Conservation (phyloP, 2,797 vertebrate genomes). For the Alectoris magna region DNA sequence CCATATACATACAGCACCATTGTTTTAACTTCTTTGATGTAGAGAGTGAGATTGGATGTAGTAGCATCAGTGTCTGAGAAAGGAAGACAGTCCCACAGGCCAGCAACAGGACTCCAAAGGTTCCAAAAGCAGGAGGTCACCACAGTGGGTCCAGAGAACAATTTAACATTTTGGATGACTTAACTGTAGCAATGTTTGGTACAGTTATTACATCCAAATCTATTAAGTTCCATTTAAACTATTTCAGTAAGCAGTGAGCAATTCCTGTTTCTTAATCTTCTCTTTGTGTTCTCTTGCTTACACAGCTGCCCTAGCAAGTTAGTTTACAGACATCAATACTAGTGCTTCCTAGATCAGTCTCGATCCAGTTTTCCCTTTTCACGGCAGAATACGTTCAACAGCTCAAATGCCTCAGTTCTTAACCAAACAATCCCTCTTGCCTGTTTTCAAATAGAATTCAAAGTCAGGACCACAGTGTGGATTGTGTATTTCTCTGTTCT, state of each 20-base stretch:
- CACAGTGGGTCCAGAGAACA: neutral
- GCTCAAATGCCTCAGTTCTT: neutral
- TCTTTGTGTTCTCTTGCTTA: neutral
- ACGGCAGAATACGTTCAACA: neutral
- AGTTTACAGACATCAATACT: neutral
- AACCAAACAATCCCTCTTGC: neutral
- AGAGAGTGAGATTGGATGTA: neutral
- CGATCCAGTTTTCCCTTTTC: neutral
- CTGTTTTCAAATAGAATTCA: neutral
- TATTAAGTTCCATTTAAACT: neutral
- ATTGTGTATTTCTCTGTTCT: neutral
- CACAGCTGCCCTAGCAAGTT: neutral
- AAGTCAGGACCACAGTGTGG: neutral
- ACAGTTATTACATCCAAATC: neutral
- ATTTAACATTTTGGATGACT: neutral
- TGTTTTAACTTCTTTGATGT: neutral
- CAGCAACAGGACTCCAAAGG: accelerated
- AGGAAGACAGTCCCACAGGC: neutral
- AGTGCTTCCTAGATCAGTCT: neutral
- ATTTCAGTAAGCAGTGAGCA: neutral
- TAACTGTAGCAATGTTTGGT: neutral
- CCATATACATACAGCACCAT: neutral
- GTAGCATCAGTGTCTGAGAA: neutral
- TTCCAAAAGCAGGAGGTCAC: neutral
- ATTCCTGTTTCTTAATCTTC: neutral